Evolutionary conservation across 1,140 invertebrate species (phyloP), one percentile per base, ranked within the genome.

Genomic region (Drosophila pruinosa): DNA sequence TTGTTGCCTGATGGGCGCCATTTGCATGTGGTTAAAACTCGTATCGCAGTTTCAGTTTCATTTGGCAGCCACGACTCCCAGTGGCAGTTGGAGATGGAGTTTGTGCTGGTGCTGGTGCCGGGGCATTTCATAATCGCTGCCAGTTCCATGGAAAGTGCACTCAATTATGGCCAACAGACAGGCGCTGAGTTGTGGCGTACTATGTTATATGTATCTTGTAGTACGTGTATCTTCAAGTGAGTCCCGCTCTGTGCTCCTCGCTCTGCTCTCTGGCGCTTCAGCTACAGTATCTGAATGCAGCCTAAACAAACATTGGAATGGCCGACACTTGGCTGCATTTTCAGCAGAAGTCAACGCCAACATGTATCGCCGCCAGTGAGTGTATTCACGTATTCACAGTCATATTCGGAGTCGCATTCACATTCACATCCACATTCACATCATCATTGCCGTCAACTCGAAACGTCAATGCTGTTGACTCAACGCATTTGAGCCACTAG

Each of bases 131-230:
- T 88, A 82, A 88, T 88, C 75, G 78, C 56, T 79, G 82, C 82
- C 78, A 88, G 78, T 86, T 86, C 82, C 82, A 61, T 82, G 82
- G 82, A 88, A 88, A 88, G 82, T 88, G 82, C 82, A 88, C 82
- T 88, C 82, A 88, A 88, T 88, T 88, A 88, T 88, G 82, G 83
- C 78, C 82, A 88, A 89, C 83, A 89, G 82, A 82, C 82, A 88
- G 78, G 74, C 81, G 74, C 70, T 77, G 58, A 70, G 67, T 64
- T 71, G 28, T 54, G 50, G 4, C 4, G 41, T 43, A n/a, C 8
- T 43, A 21, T 17, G 38, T 7, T 52, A 41, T 26, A 21, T 22
- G 53, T 26, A 21, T 22, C 57, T 22, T 62, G 47, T 14, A 47
- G 47, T 56, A 24, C 15, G 45, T 50, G 57, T 45, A 26, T 53